Conservation (phyloP, 2,113 vertebrate genomes). For the Alethe castanea region DNA sequence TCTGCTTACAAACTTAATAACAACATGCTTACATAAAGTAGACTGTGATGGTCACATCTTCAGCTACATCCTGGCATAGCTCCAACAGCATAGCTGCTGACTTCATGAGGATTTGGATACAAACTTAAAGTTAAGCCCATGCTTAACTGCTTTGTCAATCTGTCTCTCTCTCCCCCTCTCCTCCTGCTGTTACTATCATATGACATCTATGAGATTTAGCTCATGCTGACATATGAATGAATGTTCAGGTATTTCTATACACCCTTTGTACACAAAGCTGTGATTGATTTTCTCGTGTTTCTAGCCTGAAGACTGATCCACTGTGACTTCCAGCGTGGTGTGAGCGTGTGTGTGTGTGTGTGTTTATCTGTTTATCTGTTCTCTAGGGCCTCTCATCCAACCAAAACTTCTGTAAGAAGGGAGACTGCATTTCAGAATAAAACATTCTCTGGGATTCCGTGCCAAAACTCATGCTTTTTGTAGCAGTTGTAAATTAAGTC, state of each 20-base stretch:
- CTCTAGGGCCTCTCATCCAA: neutral
- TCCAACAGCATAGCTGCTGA: neutral
- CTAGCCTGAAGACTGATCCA: neutral
- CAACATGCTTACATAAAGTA: neutral
- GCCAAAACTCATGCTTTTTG: neutral
- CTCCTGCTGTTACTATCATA: neutral
- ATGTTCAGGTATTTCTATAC: neutral
- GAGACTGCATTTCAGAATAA: neutral
- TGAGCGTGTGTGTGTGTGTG: fast-evolving
- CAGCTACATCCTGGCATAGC: neutral
- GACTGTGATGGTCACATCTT: neutral
- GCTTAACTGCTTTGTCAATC: neutral
- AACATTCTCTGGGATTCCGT: neutral
- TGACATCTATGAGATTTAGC: neutral
- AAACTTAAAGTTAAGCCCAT: slow-evolving; percentile 18
- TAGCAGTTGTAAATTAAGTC: neutral
- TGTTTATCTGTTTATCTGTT: neutral
- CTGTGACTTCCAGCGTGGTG: neutral
- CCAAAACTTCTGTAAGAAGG: neutral
- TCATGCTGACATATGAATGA: neutral
- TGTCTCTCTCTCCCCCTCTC: neutral
- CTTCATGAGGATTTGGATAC: neutral
- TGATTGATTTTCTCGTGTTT: neutral
- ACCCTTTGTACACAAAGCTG: neutral
- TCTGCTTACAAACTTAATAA: neutral